phyloP scores from a whole-genome alignment of 2,888 invertebrate genomes.

The Xestia xanthographa region DNA sequence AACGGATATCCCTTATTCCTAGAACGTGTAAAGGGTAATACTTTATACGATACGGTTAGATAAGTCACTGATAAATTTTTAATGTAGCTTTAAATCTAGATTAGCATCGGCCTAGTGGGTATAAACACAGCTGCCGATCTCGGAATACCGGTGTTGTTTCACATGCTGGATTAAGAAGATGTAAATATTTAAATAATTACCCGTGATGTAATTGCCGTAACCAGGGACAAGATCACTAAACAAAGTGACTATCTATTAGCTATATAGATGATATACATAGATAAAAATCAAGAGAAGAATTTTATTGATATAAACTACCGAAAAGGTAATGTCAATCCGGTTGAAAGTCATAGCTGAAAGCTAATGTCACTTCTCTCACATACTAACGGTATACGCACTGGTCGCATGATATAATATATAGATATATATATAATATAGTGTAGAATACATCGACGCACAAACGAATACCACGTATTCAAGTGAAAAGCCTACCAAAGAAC shows the following conservation, averaged over 20 bases:
- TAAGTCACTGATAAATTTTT: conserved; percentile 19
- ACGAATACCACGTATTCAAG: too few relatives aligned
- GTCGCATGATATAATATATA: too few relatives aligned
- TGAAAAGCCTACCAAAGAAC: too few relatives aligned
- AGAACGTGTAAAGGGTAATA: conserved; percentile 20
- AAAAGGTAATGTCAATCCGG: neutral
- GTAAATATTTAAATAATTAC: neutral
- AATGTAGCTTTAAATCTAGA: conserved; percentile 26
- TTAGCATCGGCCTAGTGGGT: neutral
- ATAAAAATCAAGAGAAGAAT: neutral
- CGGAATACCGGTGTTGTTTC: neutral
- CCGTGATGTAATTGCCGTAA: neutral
- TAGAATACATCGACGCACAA: too few relatives aligned
- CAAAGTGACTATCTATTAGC: neutral
- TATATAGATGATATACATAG: neutral
- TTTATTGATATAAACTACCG: neutral
- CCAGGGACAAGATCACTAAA: neutral
- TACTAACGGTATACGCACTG: too few relatives aligned
- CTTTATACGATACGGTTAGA: conserved; percentile 14
- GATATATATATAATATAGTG: too few relatives aligned
- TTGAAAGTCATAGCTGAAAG: too few relatives aligned
- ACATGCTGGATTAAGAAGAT: neutral
- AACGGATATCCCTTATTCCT: conserved; percentile 3
- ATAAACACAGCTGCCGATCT: conserved; percentile 13
- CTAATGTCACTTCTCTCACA: too few relatives aligned